Evolutionary conservation across 1,140 invertebrate species (phyloP).

Genomic region (Ips typographus): DNA sequence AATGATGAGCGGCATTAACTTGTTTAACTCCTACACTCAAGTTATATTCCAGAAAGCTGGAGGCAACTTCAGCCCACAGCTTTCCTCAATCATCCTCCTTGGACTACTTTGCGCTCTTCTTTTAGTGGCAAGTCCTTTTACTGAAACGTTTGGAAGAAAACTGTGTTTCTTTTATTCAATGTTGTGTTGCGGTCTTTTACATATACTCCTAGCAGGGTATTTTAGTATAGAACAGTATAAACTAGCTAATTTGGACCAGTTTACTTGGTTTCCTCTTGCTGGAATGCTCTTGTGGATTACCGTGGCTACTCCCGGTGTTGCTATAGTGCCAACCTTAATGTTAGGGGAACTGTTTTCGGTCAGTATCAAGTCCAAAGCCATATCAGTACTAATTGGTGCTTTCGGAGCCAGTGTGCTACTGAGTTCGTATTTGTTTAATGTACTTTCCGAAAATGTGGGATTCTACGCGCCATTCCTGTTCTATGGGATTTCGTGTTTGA

Average conservation of each 20-base stretch:
- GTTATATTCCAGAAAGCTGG: conserved; percentile 42
- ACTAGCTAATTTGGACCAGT: conserved; percentile 37
- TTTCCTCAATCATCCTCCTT: conserved; percentile 57
- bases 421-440: background rate
- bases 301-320: conserved; percentile 28
- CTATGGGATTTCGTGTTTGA: conserved; percentile 1
- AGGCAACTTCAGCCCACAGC: conserved; percentile 44
- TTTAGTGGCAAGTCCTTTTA: conserved; percentile 60
- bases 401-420: background rate
- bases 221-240: conserved; percentile 45
- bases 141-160: conserved; percentile 45
- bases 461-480: conserved; percentile 33
- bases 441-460: conserved; percentile 51
- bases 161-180: conserved; percentile 34
- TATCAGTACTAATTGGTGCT: background rate
- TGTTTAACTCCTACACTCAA: conserved; percentile 40
- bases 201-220: conserved; percentile 50
- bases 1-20: conserved; percentile 41
- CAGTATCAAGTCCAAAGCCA: conserved; percentile 31
- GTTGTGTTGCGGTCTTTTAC: conserved; percentile 46
- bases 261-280: conserved; percentile 44
- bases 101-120: conserved; percentile 55
- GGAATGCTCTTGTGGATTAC: conserved; percentile 41
- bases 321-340: conserved; percentile 29
- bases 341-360: conserved; percentile 39